Conservation (phyloP, 2,888 invertebrate species). For the Gisinianus flammeolus region DNA sequence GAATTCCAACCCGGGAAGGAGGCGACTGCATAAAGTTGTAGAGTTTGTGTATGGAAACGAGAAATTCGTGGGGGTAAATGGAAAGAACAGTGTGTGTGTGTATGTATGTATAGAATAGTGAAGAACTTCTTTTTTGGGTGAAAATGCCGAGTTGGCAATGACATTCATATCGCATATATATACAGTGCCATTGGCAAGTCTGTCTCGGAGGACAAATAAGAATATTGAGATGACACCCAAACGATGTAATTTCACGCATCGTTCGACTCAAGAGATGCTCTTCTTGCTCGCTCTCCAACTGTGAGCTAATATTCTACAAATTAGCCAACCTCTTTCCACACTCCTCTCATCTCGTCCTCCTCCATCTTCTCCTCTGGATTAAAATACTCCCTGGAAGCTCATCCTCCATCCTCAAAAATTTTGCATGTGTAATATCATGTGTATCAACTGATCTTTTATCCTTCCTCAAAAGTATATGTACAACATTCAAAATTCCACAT, state of each 20-base stretch:
- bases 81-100: background rate
- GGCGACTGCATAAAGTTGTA: background rate
- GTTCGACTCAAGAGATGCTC: constrained; percentile 40
- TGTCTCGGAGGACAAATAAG: constrained; percentile 32
- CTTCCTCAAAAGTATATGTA: too few relatives aligned
- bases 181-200: constrained; percentile 27
- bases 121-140: background rate
- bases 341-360: background rate
- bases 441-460: too few relatives aligned
- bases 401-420: too few relatives aligned
- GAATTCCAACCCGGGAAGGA: too few relatives aligned
- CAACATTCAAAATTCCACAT: too few relatives aligned
- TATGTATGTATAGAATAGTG: background rate
- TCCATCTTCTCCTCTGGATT: background rate
- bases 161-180: background rate
- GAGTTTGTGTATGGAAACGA: background rate
- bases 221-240: constrained; percentile 48
- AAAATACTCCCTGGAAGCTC: too few relatives aligned
- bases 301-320: constrained; percentile 47
- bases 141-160: constrained; percentile 29
- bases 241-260: constrained; percentile 48
- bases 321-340: constrained; percentile 40
- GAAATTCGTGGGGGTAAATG: background rate
- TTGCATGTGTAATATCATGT: too few relatives aligned
- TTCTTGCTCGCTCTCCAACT: constrained; percentile 35